Evolutionary conservation across 2,113 vertebrate genomes (phyloP), one percentile per base, ranked within the genome.

Genomic region (Ameiurus melas): DNA sequence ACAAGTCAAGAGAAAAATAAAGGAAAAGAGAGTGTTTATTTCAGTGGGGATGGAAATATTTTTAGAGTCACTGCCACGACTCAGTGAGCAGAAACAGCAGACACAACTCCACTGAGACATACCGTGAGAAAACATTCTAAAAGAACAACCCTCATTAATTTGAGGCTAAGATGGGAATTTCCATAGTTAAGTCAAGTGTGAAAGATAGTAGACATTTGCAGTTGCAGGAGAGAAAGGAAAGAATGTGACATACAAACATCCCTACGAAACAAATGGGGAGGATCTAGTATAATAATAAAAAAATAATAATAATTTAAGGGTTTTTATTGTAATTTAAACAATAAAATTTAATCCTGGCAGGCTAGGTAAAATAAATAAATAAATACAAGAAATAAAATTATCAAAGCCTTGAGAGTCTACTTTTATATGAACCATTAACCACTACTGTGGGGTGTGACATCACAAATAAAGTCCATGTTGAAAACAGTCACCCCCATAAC

Each of bases 11-110:
- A 20, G 19, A 62, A 8, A 79, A 58, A 30, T n/a, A 85, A 47
- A 47, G n/a, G 36, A 75, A 16, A 58, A 47, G 78, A 19, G 62
- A 73, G 66, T 51, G 58, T 33, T 62, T 73, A 71, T 83, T 78
- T 66, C 53, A 73, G 80, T 77, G 70, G n/a, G 39, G 57, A 64
- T 55, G 79, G 80, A 77, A 83, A 85, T 88, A 85, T 85, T 80
- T 85, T 85, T 88, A 80, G 87, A 88, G 87, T 70, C 87, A 64
- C 83, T 80, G 51, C 25, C 30, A 79, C 33, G 30, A 83, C 51
- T 47, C 53, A 77, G 53, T 62, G 66, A 82, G 53, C 22, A 70
- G 81, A 84, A 75, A 82, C 71, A 55, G 39, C 58, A 75, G 75
- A 19, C 17, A 6, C 62, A 64, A 58, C 25, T 71, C 78, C 86